Conservation (phyloP, 2,888 invertebrate genomes). For the Catocala fraxini region DNA sequence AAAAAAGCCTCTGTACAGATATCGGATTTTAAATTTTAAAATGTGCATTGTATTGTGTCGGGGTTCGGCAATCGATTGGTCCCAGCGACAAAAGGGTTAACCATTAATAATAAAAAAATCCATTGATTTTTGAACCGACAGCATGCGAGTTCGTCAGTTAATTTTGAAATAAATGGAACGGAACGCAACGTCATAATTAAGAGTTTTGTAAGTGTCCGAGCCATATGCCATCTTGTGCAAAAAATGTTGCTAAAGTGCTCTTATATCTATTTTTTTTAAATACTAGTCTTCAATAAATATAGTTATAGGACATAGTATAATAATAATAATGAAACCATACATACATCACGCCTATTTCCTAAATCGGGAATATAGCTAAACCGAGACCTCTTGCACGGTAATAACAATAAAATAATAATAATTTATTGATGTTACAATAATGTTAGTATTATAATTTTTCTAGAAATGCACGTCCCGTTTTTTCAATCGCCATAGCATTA, state of each 20-base stretch:
- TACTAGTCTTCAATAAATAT: too few relatives aligned
- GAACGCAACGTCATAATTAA: constrained; percentile 47
- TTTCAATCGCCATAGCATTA: too few relatives aligned
- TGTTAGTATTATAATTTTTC: too few relatives aligned
- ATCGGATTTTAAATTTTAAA: constrained; percentile 88
- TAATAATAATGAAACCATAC: neutral
- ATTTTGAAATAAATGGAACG: constrained; percentile 55
- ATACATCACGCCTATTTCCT: too few relatives aligned
- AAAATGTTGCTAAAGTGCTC: too few relatives aligned
- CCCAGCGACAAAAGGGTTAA: constrained; percentile 81
- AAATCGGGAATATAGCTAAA: too few relatives aligned
- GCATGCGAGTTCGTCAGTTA: constrained; percentile 70
- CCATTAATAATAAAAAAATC: constrained; percentile 83
- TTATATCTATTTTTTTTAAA: too few relatives aligned
- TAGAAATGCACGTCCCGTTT: too few relatives aligned
- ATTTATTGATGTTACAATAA: too few relatives aligned
- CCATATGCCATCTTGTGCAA: neutral
- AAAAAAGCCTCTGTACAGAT: constrained; percentile 83
- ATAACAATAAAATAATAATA: too few relatives aligned
- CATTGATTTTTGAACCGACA: constrained; percentile 80
- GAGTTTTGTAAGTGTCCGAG: neutral
- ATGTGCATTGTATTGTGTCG: constrained; percentile 86
- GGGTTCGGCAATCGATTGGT: constrained; percentile 86
- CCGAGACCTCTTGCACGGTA: too few relatives aligned
- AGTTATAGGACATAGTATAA: neutral